Base-by-base conservation (phyloP, 2,888 invertebrate species). In the Leptura quadrifasciata region DNA sequence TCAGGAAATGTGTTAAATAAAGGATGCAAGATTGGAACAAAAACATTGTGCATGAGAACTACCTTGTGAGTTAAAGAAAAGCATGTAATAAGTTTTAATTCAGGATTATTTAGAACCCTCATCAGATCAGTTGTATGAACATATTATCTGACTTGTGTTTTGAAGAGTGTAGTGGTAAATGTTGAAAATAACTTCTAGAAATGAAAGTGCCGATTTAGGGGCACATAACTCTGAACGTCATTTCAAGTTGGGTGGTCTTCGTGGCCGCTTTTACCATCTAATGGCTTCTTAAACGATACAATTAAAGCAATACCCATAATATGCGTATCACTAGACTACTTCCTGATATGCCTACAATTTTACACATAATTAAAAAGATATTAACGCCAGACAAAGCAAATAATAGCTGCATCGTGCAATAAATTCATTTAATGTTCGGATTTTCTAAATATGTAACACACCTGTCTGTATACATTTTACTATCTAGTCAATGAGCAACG, bases 281-380 rank as follows among this genome's bases (percentile, higher is more conserved):
- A 69, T 69, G 57, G 27, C 21, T 35, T 69, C 69, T 69, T 58
- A 58, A 69, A 69, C 39, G 69, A 8, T 12, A 20, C 69, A 39
- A 69, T 69, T 69, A 69, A 58, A 69, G 24, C 35, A 35, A 60
- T 69, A 57, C 57, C 57, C 31, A 58, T 69, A 60, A 69, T 69
- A 60, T 60, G 58, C 47, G 39, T 69, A 57, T 69, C 69, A 20
- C 39, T 31, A 20, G 57, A 35, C 68, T 21, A 31, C 68, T 57
- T 68, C 68, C 57, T 57, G 21, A 31, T 68, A 27, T 60, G 15
- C 65, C 21, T 54, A 57, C 55, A 18, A 18, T 68, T 35, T 58
- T 35, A 58, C 58, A 47, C 31, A 21, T 69, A 69, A 69, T 58
- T 69, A 69, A 69, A 58, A 58, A 35, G 58, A 35, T 18, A 58